These are phyloP conservation scores for Synodontis membranacea DNA, from an alignment of 2,113 vertebrate species.

Conservation along the genomic window DNA sequence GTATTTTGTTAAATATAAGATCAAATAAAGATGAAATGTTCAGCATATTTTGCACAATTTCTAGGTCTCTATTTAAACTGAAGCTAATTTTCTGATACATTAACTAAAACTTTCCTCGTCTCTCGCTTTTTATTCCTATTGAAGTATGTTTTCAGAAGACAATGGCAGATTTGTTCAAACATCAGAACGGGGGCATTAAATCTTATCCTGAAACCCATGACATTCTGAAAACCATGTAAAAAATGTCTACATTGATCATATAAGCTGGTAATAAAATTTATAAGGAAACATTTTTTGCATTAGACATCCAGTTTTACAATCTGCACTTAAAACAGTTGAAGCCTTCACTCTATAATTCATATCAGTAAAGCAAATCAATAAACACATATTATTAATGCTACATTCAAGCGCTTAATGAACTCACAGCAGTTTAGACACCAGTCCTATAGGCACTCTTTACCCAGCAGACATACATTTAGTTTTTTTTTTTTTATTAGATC, in stretches of 20 bases:
- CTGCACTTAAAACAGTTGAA: neutral
- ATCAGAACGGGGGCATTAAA: too few species aligned
- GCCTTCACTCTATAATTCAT: neutral
- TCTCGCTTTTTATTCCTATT: too few species aligned
- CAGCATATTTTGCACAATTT: neutral
- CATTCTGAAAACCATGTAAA: too few species aligned
- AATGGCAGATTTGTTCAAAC: too few species aligned
- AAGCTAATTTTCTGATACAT: too few species aligned
- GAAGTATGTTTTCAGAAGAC: too few species aligned
- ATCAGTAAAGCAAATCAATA: neutral
- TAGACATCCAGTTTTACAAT: neutral
- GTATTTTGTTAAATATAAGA: too few species aligned
- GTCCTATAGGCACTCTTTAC: neutral
- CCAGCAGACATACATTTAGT: neutral
- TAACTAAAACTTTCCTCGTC: too few species aligned
- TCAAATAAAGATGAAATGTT: neutral
- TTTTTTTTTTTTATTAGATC: conserved; percentile 43
- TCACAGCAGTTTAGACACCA: neutral
- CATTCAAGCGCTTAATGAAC: neutral
- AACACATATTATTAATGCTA: neutral
- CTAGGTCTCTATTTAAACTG: too few species aligned
- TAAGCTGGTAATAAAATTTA: neutral
- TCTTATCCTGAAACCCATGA: too few species aligned
- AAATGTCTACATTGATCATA: neutral
- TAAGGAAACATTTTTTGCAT: neutral